Evolutionary conservation across 2,888 invertebrate species (phyloP).

Genomic region (Nyleta sp.): DNA sequence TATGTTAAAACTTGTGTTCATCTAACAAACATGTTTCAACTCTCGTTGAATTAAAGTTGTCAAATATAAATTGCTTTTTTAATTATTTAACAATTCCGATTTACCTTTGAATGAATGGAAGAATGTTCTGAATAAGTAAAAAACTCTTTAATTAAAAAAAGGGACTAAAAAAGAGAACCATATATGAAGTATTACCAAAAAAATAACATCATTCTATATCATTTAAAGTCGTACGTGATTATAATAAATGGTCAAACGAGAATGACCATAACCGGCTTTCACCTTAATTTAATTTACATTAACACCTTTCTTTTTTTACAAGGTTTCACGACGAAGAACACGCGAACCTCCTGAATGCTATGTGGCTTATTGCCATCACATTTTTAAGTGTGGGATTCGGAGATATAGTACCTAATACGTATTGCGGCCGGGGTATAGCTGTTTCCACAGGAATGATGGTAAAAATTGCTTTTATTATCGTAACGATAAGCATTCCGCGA

Average conservation of each 20-base stretch:
- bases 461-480: slow-evolving; percentile 82
- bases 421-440: slow-evolving; percentile 99
- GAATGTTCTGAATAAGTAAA: too few species aligned
- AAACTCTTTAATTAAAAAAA: too few species aligned
- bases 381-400: slow-evolving; percentile 99
- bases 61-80: too few species aligned
- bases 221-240: background rate
- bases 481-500: background rate
- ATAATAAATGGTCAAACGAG: slow-evolving; percentile 16
- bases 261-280: slow-evolving; percentile 40
- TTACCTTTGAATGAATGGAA: too few species aligned
- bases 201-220: background rate
- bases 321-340: slow-evolving; percentile 99
- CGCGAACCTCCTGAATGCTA: slow-evolving; percentile 99
- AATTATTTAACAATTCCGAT: too few species aligned
- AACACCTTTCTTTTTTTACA: slow-evolving; percentile 49
- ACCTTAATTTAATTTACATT: slow-evolving; percentile 54
- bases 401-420: slow-evolving; percentile 99
- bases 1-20: too few species aligned
- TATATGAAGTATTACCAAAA: too few species aligned
- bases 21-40: too few species aligned
- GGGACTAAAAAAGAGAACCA: too few species aligned
- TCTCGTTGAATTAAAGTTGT: too few species aligned
- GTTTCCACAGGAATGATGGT: slow-evolving; percentile 99
- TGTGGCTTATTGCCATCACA: slow-evolving; percentile 99